A percentile compares a stretch with the other conserved stretches of the same genome.
These are phyloP conservation scores for Eupeodes luniger DNA, from an alignment of 2,888 invertebrate genomes.

Conservation along the genomic window DNA sequence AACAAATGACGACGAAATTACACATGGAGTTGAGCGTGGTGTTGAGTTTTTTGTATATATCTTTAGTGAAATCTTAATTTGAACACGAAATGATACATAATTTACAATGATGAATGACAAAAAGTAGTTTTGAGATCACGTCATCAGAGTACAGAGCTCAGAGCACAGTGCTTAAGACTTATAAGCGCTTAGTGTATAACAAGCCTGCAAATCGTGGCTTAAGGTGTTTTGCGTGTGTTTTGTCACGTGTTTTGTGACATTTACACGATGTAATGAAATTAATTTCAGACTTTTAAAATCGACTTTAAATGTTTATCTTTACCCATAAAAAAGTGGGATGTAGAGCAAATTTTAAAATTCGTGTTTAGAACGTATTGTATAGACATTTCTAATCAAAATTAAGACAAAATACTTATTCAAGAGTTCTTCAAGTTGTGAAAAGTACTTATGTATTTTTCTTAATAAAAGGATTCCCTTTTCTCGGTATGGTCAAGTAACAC, in stretches of 20 bases:
- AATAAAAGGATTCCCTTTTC: no score
- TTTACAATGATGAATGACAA: slow-evolving; percentile 4
- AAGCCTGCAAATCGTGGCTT: neutral
- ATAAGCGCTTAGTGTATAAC: neutral
- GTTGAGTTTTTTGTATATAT: slow-evolving; percentile 19
- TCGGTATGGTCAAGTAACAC: no score
- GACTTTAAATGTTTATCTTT: neutral
- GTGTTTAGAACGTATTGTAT: no score
- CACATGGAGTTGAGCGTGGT: neutral
- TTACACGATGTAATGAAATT: neutral
- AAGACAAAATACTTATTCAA: no score
- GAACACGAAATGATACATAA: slow-evolving; percentile 11
- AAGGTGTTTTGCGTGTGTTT: neutral
- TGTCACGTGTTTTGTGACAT: neutral
- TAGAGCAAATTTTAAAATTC: no score
- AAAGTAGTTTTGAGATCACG: slow-evolving; percentile 6
- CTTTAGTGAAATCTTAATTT: slow-evolving; percentile 28
- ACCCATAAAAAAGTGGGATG: no score
- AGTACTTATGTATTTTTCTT: no score
- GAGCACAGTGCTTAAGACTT: neutral
- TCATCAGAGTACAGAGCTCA: neutral
- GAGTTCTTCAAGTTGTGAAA: no score
- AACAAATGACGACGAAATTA: neutral
- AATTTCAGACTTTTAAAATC: neutral
- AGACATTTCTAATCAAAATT: no score